Conservation (phyloP, 1,140 invertebrate species). For the Acromyrmex echinatior region DNA sequence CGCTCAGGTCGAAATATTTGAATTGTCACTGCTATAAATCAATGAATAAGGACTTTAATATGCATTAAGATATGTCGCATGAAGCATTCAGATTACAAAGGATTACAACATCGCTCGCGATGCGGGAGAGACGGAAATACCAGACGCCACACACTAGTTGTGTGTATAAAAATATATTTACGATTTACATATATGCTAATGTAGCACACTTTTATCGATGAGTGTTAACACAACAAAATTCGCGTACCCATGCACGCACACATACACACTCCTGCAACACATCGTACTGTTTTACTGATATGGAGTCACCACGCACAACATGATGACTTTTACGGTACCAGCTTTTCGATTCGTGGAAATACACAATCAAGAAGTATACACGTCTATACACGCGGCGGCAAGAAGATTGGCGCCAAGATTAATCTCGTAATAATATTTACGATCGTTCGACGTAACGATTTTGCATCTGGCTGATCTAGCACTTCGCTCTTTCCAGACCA, state of each 20-base stretch:
- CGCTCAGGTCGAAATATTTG: not conserved
- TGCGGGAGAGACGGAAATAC: conserved; percentile 35
- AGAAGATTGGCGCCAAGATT: not conserved
- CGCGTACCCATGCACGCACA: not conserved
- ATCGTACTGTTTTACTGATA: not conserved
- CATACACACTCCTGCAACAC: not conserved
- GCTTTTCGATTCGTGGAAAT: conserved; percentile 8
- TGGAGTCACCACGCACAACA: not conserved
- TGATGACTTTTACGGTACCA: not conserved
- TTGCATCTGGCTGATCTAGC: not conserved
- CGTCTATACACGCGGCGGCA: not conserved
- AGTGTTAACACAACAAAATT: not conserved
- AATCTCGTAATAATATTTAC: conserved; percentile 27
- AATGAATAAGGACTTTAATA: not conserved
- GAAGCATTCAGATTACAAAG: not conserved
- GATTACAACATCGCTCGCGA: conserved; percentile 15
- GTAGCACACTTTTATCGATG: conserved; percentile 24
- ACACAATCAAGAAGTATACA: not conserved
- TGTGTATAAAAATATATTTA: conserved; percentile 54
- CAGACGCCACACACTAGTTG: conserved; percentile 7
- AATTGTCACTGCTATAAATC: not conserved
- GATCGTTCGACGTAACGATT: conserved; percentile 26
- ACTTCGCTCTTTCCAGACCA: not conserved
- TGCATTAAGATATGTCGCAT: not conserved
- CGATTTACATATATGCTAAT: conserved; percentile 63